These are phyloP conservation scores for Thunnus maccoyii DNA, from an alignment of 2,113 vertebrate species.

Conservation along the genomic window DNA sequence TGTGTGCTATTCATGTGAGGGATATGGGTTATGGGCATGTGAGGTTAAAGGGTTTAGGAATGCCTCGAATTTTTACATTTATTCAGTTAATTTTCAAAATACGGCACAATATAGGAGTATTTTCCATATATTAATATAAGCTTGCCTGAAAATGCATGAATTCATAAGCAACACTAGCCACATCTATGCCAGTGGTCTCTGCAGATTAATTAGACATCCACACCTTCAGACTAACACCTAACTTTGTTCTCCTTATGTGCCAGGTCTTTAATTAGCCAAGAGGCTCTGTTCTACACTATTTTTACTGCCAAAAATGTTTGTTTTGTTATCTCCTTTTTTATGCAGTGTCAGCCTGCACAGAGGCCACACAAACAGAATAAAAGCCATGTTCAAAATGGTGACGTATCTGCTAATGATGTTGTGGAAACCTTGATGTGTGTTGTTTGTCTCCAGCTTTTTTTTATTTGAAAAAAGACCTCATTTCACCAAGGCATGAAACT, in stretches of 20 bases:
- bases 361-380: constrained; percentile 22
- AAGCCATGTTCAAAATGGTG: constrained; percentile 13
- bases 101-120: not conserved
- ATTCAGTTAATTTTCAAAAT: not conserved
- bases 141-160: constrained; percentile 30
- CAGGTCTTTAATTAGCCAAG: constrained; percentile 69
- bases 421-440: constrained; percentile 17
- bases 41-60: constrained; percentile 14
- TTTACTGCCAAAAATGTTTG: constrained; percentile 47
- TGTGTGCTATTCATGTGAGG: not conserved
- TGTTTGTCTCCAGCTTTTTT: constrained; percentile 11
- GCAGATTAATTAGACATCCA: constrained; percentile 70
- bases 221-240: constrained; percentile 64
- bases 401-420: constrained; percentile 29
- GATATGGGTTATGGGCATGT: not conserved
- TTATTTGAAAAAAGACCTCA: not conserved
- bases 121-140: not conserved
- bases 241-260: constrained; percentile 64
- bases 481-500: constrained; percentile 14
- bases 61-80: not conserved
- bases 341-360: constrained; percentile 37
- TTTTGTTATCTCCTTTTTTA: constrained; percentile 40
- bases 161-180: constrained; percentile 43
- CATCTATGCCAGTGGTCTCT: constrained; percentile 52
- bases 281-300: constrained; percentile 58